A percentile compares a stretch with the other conserved stretches of the same genome.
Conservation (phyloP, 1,140 invertebrate genomes). For the Sitophilus oryzae region DNA sequence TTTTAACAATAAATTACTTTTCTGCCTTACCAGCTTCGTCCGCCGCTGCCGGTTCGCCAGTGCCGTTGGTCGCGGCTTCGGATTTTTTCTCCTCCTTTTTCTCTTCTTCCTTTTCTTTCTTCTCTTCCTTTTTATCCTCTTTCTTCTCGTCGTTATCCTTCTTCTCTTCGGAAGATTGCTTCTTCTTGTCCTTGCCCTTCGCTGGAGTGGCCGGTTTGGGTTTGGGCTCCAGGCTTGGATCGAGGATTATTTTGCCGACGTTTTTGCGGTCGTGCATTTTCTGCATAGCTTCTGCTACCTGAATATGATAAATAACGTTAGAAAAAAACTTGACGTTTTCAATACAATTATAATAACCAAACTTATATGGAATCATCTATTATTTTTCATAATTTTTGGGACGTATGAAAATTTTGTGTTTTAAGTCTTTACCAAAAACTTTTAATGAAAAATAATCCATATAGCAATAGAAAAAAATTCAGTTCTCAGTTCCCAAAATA, state of each 20-base stretch:
- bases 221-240: conserved; percentile 70
- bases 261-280: conserved; percentile 89
- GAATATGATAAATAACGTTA: too few species aligned
- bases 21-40: conserved; percentile 47
- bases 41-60: conserved; percentile 49
- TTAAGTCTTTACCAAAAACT: too few species aligned
- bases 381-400: too few species aligned
- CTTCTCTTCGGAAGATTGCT: conserved; percentile 61
- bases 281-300: conserved; percentile 84
- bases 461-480: too few species aligned
- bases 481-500: too few species aligned
- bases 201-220: conserved; percentile 70
- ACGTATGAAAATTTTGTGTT: too few species aligned
- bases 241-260: conserved; percentile 80
- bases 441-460: too few species aligned
- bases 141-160: conserved; percentile 59
- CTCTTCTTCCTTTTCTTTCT: conserved; percentile 50
- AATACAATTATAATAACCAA: too few species aligned
- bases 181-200: conserved; percentile 67
- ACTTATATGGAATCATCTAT: too few species aligned
- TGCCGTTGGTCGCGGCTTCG: conserved; percentile 47
- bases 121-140: conserved; percentile 52
- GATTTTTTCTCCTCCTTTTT: conserved; percentile 54
- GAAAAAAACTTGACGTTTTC: too few species aligned
- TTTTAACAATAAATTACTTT: conserved; percentile 15